phyloP scores from a whole-genome alignment of 2,113 vertebrate genomes.

The Tragelaphus strepsiceros region DNA sequence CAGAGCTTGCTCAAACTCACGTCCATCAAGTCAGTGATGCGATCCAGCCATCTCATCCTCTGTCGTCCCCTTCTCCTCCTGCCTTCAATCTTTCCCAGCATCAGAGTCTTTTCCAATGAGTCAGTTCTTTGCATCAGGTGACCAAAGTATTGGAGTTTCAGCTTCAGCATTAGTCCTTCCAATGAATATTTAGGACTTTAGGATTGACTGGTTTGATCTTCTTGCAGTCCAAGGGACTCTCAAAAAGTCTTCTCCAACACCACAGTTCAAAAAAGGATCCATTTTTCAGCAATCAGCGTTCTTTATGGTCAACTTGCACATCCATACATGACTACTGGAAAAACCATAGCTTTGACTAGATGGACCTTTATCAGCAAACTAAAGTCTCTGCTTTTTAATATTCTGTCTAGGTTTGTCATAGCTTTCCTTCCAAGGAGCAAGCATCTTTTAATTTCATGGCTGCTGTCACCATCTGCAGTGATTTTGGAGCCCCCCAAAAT shows the following conservation, averaged over 20 bases:
- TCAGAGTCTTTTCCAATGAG: not conserved
- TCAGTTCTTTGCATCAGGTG: not conserved
- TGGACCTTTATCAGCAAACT: not conserved
- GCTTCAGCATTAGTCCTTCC: not conserved
- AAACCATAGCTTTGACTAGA: not conserved
- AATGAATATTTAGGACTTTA: not conserved
- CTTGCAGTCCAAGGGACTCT: not conserved
- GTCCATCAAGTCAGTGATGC: not conserved
- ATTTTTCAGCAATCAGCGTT: not conserved
- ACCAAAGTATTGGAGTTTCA: not conserved
- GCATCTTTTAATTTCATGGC: not conserved
- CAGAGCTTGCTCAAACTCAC: not conserved
- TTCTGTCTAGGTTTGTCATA: not conserved
- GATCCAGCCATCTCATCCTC: not conserved
- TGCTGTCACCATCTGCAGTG: not conserved
- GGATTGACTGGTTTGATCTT: not conserved
- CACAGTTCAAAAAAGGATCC: not conserved
- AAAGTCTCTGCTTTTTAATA: not conserved
- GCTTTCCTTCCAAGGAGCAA: not conserved
- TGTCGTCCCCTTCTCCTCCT: not conserved
- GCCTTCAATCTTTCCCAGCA: not conserved
- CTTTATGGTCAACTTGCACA: not conserved
- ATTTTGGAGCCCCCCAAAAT: not conserved
- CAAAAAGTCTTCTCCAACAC: not conserved
- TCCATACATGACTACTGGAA: not conserved